Percentiles rank a stretch among this genome's conserved stretches.
Conservation (phyloP, 2,797 vertebrate species). For the Brachyalestes nurse region DNA sequence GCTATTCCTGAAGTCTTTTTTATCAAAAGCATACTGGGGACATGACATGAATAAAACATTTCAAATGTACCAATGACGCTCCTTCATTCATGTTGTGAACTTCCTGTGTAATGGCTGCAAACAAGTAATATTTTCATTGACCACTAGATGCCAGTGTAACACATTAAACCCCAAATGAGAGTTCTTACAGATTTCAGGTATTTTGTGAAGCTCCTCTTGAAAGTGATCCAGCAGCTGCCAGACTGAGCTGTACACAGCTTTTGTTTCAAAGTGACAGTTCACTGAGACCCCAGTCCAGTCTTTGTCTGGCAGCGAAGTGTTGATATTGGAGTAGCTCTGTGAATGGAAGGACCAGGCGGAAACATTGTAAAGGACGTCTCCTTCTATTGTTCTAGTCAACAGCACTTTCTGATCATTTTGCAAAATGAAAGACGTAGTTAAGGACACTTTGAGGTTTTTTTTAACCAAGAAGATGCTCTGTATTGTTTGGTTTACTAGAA, state of each 20-base stretch:
- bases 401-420: background rate
- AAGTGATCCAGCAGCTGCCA: conserved; percentile 67
- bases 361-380: background rate
- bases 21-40: too few species aligned
- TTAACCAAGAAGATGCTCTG: background rate
- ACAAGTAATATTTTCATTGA: background rate
- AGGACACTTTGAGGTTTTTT: background rate
- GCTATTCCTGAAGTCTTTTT: background rate
- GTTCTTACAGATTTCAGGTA: conserved; percentile 65
- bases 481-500: background rate
- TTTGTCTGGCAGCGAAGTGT: conserved; percentile 56
- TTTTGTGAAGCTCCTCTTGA: conserved; percentile 63
- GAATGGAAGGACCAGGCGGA: background rate
- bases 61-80: conserved; percentile 10
- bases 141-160: conserved; percentile 24
- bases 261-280: conserved; percentile 68
- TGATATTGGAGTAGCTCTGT: conserved; percentile 63
- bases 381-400: background rate
- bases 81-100: background rate
- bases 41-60: background rate
- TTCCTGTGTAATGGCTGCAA: background rate
- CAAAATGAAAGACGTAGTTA: background rate
- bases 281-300: conserved; percentile 71
- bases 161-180: conserved; percentile 55
- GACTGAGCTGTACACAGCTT: conserved; percentile 66